phyloP scores from a whole-genome alignment of 23 tunicate genomes.

The Trididemnum clinides region DNA sequence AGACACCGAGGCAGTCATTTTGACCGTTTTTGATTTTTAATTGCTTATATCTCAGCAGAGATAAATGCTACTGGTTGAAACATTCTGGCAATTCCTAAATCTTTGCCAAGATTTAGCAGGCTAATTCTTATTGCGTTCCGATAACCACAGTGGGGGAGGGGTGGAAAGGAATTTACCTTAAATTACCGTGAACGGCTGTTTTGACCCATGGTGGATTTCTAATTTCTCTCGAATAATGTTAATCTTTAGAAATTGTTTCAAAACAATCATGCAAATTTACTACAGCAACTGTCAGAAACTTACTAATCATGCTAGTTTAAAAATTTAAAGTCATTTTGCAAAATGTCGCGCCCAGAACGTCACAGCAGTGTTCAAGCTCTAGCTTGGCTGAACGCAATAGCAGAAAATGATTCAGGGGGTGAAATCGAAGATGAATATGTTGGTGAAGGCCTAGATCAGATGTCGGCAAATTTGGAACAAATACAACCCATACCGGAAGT shows the following conservation, averaged over 20 bases:
- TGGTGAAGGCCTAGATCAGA: background rate
- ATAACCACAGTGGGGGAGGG: background rate
- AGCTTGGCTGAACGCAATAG: too few species aligned
- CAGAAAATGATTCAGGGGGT: too few species aligned
- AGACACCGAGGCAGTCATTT: too few species aligned
- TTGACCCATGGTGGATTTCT: background rate
- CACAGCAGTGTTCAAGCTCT: too few species aligned
- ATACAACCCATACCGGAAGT: background rate
- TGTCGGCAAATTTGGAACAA: too few species aligned
- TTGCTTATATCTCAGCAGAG: background rate
- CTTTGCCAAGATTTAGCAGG: background rate
- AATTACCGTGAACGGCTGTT: background rate
- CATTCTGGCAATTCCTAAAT: background rate
- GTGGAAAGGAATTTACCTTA: background rate
- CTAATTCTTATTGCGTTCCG: background rate
- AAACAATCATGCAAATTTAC: background rate
- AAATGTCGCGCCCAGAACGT: too few species aligned
- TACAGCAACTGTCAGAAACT: background rate
- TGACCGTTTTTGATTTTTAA: too few species aligned
- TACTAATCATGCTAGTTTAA: background rate
- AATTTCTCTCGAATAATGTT: background rate
- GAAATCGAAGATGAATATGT: too few species aligned
- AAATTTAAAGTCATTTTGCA: background rate
- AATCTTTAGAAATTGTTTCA: background rate
- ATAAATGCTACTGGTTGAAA: background rate